Evolutionary conservation across 2,797 vertebrate species (phyloP), one percentile per base, ranked within the genome.

Genomic region (Brachyalestes nurse): DNA sequence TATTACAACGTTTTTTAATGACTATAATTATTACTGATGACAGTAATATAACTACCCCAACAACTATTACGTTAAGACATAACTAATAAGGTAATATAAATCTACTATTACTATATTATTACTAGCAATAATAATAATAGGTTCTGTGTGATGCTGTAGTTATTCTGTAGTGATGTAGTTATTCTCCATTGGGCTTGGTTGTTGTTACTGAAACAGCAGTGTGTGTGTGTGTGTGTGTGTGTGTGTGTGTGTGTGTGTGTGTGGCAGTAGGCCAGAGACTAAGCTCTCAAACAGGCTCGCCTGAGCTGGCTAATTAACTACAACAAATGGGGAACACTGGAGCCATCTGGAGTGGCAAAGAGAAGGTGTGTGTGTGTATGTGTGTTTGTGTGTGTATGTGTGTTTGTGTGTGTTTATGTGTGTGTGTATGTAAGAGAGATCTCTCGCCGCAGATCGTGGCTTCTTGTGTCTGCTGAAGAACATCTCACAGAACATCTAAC

Each of bases 251-350:
- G 49, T 72, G 71, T 38, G 47, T 28, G 69, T 28, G 69, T 28
- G 21, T 14, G 69, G 25, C 45, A 51, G 69, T 6, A 53, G 47
- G 55, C 14, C 23, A 58, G 65, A 25, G 47, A 28, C 23, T 60
- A 51, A 12, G 70, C 47, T 61, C 51, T 60, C 42, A 45, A 21
- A 57, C 62, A 75, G 77, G 60, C 65, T 66, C 28, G 65, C 51
- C 66, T 79, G 66, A 40, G 34, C 64, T 76, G 67, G 47, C 65
- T 75, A 82, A 82, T 85, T 82, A 84, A 67, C 80, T 72, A 40
- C 73, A 65, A 79, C 83, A 85, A 85, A 82, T 76, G 55, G 69
- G 79, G 70, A 64, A 79, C 61, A 65, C 70, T 62, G 38, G 65
- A 77, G 42, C 78, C 65, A 77, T 78, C 67, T 83, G 82, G 66